phyloP scores from a whole-genome alignment of 2,797 vertebrate species.

The Enteromius afrohamiltoni region DNA sequence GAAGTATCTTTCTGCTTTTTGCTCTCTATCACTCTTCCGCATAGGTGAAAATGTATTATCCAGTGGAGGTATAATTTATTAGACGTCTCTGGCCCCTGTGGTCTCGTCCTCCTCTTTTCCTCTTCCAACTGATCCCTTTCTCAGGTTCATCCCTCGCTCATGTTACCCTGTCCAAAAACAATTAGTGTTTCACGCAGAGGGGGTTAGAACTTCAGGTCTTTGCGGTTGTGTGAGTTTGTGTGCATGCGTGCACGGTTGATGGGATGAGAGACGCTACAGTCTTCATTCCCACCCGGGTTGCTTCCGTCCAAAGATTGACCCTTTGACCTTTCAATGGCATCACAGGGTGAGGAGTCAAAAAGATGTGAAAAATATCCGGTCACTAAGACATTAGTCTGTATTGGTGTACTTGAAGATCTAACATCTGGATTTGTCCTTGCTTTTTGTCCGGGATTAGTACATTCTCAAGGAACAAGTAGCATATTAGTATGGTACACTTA shows the following conservation, averaged over 20 bases:
- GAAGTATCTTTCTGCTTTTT: constrained; percentile 33
- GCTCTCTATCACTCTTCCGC: constrained; percentile 23
- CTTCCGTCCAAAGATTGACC: constrained; percentile 50
- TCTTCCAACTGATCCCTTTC: constrained; percentile 39
- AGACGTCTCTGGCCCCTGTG: constrained; percentile 18
- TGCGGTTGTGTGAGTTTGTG: constrained; percentile 30
- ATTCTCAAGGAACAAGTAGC: too few species aligned
- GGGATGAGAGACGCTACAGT: constrained; percentile 40
- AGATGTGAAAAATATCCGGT: constrained; percentile 51
- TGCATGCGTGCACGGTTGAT: constrained; percentile 35
- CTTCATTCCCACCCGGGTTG: constrained; percentile 52
- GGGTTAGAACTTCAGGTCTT: constrained; percentile 40
- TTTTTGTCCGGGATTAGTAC: not conserved
- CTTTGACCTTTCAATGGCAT: constrained; percentile 55
- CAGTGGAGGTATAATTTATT: constrained; percentile 49
- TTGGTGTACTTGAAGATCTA: constrained; percentile 25
- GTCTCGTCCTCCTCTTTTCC: constrained; percentile 29
- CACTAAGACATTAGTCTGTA: constrained; percentile 24
- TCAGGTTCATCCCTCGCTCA: constrained; percentile 62
- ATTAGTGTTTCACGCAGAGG: constrained; percentile 49
- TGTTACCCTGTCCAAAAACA: constrained; percentile 66
- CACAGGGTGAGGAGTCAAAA: constrained; percentile 49
- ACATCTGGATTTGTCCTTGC: constrained; percentile 55
- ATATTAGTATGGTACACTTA: not conserved
- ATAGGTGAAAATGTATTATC: constrained; percentile 46